Evolutionary conservation across 2,113 vertebrate genomes (phyloP).

Genomic region (Oncorhynchus nerka): DNA sequence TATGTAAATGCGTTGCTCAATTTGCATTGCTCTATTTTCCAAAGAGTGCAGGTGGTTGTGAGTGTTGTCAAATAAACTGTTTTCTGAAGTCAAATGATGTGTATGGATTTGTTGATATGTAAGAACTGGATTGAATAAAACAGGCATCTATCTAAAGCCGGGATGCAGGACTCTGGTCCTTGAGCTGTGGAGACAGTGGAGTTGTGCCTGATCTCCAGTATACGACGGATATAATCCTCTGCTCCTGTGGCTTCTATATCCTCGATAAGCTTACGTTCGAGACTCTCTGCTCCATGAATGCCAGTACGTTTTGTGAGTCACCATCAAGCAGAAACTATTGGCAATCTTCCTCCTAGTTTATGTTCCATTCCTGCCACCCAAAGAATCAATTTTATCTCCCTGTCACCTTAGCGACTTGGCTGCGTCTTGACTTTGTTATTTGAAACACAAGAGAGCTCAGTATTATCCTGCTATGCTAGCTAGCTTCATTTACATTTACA

Average conservation of each 20-base stretch:
- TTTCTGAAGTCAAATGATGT: constrained; percentile 18
- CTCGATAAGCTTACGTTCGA: constrained; percentile 50
- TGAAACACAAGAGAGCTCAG: constrained; percentile 31
- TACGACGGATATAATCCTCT: constrained; percentile 42
- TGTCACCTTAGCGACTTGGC: constrained; percentile 29
- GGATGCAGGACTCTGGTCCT: not conserved
- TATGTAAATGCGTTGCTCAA: constrained; percentile 35
- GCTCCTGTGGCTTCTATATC: constrained; percentile 29
- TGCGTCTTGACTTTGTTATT: constrained; percentile 39
- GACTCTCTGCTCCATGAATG: constrained; percentile 37
- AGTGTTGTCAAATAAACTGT: constrained; percentile 38
- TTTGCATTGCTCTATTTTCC: constrained; percentile 5
- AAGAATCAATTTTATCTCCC: constrained; percentile 68
- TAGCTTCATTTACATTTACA: constrained; percentile 61
- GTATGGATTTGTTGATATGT: constrained; percentile 25
- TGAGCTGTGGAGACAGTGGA: not conserved
- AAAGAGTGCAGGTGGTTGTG: constrained; percentile 8
- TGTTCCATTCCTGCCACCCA: constrained; percentile 54
- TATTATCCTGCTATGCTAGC: constrained; percentile 39
- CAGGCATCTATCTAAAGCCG: not conserved
- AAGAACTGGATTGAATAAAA: constrained; percentile 6
- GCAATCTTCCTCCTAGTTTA: constrained; percentile 56
- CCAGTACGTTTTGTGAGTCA: constrained; percentile 44
- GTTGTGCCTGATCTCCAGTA: constrained; percentile 21
- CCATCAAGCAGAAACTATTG: constrained; percentile 56